Percentiles rank a stretch among this genome's conserved stretches.
phyloP scores from a whole-genome alignment of 2,888 invertebrate species.

The Congeria kusceri region DNA sequence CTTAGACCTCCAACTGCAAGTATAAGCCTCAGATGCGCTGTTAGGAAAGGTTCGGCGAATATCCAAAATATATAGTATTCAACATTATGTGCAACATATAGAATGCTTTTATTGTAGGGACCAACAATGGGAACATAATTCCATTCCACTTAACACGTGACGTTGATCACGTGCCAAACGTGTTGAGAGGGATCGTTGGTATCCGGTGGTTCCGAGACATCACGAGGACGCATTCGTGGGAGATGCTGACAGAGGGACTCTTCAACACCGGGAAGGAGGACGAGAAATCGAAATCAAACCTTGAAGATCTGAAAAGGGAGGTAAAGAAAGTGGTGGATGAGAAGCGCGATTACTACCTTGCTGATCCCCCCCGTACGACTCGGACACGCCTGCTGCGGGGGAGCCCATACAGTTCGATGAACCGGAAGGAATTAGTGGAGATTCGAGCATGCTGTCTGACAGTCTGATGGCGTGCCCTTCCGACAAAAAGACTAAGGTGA shows the following conservation, averaged over 20 bases:
- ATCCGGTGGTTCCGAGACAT: slow-evolving; percentile 53
- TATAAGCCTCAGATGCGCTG: no score
- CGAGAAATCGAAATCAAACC: not conserved
- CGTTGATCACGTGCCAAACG: slow-evolving; percentile 42
- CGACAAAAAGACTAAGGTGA: no score
- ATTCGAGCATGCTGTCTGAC: no score
- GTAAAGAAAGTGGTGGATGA: slow-evolving; percentile 24
- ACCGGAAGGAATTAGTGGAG: slow-evolving; percentile 9
- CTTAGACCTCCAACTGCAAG: no score
- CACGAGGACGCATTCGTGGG: slow-evolving; percentile 41
- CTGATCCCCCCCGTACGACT: slow-evolving; percentile 55
- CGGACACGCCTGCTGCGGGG: slow-evolving; percentile 37
- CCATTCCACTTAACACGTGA: slow-evolving; percentile 56
- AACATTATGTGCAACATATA: no score
- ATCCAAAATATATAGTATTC: no score
- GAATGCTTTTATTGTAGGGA: slow-evolving; percentile 31
- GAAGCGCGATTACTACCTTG: slow-evolving; percentile 31
- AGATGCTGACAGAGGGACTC: slow-evolving; percentile 41
- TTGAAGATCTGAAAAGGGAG: slow-evolving; percentile 16
- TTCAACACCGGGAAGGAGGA: not conserved
- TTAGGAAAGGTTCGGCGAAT: no score
- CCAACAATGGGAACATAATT: slow-evolving; percentile 54
- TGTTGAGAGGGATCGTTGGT: slow-evolving; percentile 50
- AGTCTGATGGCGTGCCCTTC: no score
- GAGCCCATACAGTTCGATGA: slow-evolving; percentile 40